Percentiles rank a stretch among this genome's conserved stretches.
phyloP scores from a whole-genome alignment of 2,888 invertebrate genomes.

The Noctua janthina region DNA sequence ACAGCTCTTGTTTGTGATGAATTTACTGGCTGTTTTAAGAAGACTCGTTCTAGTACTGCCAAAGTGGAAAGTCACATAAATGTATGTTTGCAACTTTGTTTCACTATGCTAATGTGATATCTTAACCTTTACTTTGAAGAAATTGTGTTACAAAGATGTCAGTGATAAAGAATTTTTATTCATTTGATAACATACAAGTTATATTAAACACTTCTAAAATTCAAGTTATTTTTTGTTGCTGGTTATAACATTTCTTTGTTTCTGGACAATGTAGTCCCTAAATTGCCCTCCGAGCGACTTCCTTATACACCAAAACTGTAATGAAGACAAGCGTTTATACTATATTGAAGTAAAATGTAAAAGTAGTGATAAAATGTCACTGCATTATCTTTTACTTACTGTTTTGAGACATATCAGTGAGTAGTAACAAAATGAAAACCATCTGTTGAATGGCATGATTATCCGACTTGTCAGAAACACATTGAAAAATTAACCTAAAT shows the following conservation, averaged over 20 bases:
- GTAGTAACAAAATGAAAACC: neutral
- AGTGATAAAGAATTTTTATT: conserved; percentile 1
- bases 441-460: neutral
- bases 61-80: neutral
- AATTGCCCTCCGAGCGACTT: neutral
- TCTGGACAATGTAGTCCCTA: neutral
- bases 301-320: neutral
- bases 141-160: neutral
- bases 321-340: neutral
- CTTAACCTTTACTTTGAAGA: neutral
- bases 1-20: neutral
- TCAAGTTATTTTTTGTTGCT: neutral
- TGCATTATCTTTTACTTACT: neutral
- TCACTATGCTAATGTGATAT: neutral
- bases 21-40: neutral
- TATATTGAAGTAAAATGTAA: neutral
- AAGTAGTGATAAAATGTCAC: accelerated
- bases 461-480: neutral
- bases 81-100: conserved; percentile 21
- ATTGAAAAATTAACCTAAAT: conserved; percentile 3
- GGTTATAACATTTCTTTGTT: conserved; percentile 1
- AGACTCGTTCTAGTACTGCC: neutral
- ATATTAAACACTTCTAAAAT: neutral
- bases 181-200: neutral
- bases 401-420: neutral